Percentiles rank a stretch among this genome's conserved stretches.
Conservation (phyloP, 2,888 invertebrate genomes). For the Eugnorisma glareosa region DNA sequence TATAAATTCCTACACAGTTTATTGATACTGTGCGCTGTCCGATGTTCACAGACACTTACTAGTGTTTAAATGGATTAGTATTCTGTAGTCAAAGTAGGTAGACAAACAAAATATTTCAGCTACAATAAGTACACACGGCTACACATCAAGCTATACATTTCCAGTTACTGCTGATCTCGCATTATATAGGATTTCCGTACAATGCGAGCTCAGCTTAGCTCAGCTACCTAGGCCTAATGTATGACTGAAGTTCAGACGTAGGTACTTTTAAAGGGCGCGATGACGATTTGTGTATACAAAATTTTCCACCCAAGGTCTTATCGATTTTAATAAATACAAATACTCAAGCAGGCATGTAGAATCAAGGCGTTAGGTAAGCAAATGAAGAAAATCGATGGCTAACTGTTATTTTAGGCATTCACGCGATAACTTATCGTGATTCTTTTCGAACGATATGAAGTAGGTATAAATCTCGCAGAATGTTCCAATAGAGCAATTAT, state of each 20-base stretch:
- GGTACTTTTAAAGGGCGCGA: conserved; percentile 23
- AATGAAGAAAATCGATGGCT: conserved; percentile 27
- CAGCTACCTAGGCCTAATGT: too few species aligned
- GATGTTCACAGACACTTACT: neutral
- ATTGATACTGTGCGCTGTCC: neutral
- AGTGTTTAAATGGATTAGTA: neutral
- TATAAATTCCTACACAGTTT: neutral
- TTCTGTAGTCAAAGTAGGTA: too few species aligned
- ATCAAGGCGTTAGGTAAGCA: conserved; percentile 18
- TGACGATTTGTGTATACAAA: conserved; percentile 36
- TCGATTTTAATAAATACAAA: conserved; percentile 33
- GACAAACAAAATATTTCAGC: conserved; percentile 27
- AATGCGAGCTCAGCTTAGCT: too few species aligned
- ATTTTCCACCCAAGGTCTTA: conserved; percentile 37
- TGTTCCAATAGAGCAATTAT: neutral
- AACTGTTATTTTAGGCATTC: conserved; percentile 27
- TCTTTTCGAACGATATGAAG: conserved; percentile 3
- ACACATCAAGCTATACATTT: too few species aligned
- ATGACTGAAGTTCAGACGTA: conserved; percentile 21
- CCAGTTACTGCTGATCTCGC: too few species aligned
- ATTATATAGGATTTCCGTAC: too few species aligned
- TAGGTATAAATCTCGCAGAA: neutral
- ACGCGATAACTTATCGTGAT: conserved; percentile 46
- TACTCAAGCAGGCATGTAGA: conserved; percentile 12
- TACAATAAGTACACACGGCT: conserved; percentile 18